Evolutionary conservation across 2,113 vertebrate genomes (phyloP), one percentile per base, ranked within the genome.

Genomic region (Formicarius rufipectus): DNA sequence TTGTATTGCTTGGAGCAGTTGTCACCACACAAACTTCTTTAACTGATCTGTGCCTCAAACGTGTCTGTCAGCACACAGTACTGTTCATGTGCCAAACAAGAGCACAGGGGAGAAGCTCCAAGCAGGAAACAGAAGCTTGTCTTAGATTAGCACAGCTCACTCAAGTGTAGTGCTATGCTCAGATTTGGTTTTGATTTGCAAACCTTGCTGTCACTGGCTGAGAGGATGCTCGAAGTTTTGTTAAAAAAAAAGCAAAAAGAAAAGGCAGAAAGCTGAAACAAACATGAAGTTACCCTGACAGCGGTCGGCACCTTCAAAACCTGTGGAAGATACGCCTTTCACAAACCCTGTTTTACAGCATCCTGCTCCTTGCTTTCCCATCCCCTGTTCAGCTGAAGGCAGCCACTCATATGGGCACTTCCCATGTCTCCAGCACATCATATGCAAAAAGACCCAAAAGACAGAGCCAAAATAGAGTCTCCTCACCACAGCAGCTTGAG

Each of bases 121-220:
- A 80, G 93, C 83, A 96, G 95, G 95, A 96, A 97, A 92, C 85
- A 93, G 95, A 80, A 96, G 85, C 60, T 81, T 4, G 2, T 68
- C 88, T 94, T 86, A 93, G 93, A 96, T 95, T 89, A 96, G 95
- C 85, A 64, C 52, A 78, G 77, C 77, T 95, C 94, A 84, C 73
- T 81, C 81, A 23, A 92, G n/a, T 49, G 56, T 45, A 96, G 79
- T 94, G 92, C 90, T 95, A 44, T 72, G 88, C 85, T 96, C 92
- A 90, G 90, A 96, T 96, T 92, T 91, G 68, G 58, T 80, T 95
- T 75, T 94, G 64, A 93, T 90, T 90, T 84, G 83, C 73, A 87
- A 86, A 75, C 42, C 49, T 60, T 55, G 39, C 64, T 78, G 69
- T 47, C 60, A 80, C 39, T 77, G 90, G 79, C 33, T 63, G 86